A percentile compares a stretch with the other conserved stretches of the same genome.
phyloP scores from a whole-genome alignment of 2,113 vertebrate genomes.

The Condylura cristata region DNA sequence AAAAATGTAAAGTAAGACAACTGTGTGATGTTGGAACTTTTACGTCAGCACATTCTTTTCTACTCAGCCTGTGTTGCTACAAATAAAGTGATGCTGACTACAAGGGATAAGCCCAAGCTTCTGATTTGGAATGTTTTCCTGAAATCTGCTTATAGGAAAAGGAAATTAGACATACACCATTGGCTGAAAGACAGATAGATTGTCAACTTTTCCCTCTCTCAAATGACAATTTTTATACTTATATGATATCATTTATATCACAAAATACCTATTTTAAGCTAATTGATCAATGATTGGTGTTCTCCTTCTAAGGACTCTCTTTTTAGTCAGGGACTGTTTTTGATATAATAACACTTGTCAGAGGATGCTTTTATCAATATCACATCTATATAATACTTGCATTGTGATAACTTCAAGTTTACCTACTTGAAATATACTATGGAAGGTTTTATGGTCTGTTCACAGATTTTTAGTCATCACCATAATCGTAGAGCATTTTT shows the following conservation, averaged over 20 bases:
- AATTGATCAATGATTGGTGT: background rate
- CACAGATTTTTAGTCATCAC: background rate
- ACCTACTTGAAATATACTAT: background rate
- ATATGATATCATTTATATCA: background rate
- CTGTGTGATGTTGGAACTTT: rapidly evolving
- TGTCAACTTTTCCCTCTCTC: background rate
- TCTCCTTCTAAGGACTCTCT: background rate
- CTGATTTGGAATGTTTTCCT: background rate
- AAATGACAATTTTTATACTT: background rate
- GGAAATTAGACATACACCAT: background rate
- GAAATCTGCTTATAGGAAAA: background rate
- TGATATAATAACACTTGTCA: background rate
- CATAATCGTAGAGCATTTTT: background rate
- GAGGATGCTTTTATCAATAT: background rate
- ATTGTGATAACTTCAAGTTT: background rate
- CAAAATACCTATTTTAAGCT: background rate
- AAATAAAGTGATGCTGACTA: background rate
- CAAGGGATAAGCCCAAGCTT: background rate
- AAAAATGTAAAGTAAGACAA: background rate
- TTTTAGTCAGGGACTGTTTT: background rate
- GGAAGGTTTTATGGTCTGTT: background rate
- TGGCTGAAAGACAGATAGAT: background rate
- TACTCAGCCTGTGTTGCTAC: background rate
- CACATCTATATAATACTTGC: background rate
- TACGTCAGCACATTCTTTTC: rapidly evolving